Base-by-base conservation (phyloP, 2,113 vertebrate species). In the Vidua macroura region DNA sequence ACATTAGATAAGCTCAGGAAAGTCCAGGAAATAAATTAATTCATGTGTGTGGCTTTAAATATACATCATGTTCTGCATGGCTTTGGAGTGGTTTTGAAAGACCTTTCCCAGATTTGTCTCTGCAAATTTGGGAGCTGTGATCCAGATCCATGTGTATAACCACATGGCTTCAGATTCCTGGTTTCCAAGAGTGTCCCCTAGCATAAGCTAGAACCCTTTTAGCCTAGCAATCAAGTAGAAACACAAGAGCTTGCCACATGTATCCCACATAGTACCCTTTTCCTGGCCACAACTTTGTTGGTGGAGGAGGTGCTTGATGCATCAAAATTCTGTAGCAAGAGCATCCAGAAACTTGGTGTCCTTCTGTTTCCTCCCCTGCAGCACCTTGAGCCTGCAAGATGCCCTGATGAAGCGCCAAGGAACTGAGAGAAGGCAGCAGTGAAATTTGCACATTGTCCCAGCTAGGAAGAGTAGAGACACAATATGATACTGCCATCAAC, bases 171-270 rank as follows among this genome's bases (percentile, higher is more conserved):
- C 41, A 68, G 76, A 55, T 25, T 64, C 55, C 55, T 33, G 27
- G 18, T 31, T 25, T 78, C 51, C 30, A 27, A 35, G 46, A 84
- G 31, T 31, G 33, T 4, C 53, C 39, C 60, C 35, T 15, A 44
- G 66, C 33, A 43, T 33, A 46, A 79, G 21, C 27, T 64, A 58
- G 18, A 33, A 10, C 55, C 33, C 9, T 15, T 80, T 49, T 25
- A 74, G 37, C 22, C 37, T 24, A 52, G 55, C 0, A 4, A 73
- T 39, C 46, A 68, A 53, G 55, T 0, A 33, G 35, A 80, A 83
- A 55, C 41, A 6, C 9, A 83, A 69, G 37, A 37, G 31, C 9
- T 72, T 0, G 0, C 9, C 46, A 44, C 63, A 6, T 4, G 4
- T 60, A 17, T 68, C 33, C 64, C 9, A 9, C 44, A 14, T 10